phyloP scores from a whole-genome alignment of 2,113 vertebrate species.

The Lepus timidus region DNA sequence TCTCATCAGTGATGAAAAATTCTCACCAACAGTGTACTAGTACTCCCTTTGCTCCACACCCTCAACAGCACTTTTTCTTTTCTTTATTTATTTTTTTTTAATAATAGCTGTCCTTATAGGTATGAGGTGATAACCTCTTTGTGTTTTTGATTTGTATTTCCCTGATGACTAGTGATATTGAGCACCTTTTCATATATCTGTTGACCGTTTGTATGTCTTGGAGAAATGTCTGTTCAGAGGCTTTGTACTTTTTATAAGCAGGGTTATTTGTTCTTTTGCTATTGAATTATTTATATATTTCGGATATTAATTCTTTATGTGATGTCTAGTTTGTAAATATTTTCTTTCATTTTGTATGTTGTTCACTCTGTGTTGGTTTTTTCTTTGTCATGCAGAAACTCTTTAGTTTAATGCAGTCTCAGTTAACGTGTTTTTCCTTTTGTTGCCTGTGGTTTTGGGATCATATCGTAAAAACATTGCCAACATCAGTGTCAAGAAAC shows the following conservation, averaged over 20 bases:
- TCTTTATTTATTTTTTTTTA: neutral
- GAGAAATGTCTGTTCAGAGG: neutral
- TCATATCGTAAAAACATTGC: neutral
- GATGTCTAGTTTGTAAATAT: neutral
- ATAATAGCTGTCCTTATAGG: neutral
- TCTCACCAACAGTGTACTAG: neutral
- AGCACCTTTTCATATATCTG: neutral
- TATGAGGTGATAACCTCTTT: neutral
- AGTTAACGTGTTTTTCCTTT: neutral
- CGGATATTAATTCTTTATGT: neutral
- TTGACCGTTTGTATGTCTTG: neutral
- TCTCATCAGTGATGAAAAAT: neutral
- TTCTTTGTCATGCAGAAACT: neutral
- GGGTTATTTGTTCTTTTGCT: neutral
- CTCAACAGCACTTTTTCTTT: neutral
- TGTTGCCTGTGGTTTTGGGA: neutral
- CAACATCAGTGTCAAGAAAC: neutral
- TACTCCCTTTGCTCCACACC: neutral
- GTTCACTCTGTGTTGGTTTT: neutral
- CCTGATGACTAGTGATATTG: neutral
- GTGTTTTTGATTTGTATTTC: neutral
- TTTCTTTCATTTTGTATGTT: neutral
- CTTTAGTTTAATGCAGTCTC: neutral
- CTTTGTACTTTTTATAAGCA: neutral
- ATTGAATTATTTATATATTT: neutral